Evolutionary conservation across 2,888 invertebrate genomes (phyloP).

Genomic region (Xestia sexstrigata): DNA sequence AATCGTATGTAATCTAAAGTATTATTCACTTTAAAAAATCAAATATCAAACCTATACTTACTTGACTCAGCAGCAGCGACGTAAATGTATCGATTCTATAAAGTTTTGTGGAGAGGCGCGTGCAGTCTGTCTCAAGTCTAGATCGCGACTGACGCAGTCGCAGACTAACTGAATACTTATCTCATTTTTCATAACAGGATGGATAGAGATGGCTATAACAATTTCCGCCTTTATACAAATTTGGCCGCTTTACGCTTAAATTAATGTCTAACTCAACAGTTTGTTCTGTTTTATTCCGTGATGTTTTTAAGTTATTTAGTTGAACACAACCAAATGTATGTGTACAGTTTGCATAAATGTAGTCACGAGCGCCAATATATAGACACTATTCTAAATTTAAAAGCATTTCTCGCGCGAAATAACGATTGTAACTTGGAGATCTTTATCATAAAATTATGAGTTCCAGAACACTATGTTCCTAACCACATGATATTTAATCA

Average conservation of each 20-base stretch:
- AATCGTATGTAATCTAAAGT: neutral
- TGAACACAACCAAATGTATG: neutral
- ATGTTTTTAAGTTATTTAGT: conserved; percentile 1
- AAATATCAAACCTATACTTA: neutral
- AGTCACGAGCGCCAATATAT: neutral
- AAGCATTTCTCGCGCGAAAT: neutral
- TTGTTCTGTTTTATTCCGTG: neutral
- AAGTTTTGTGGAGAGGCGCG: conserved; percentile 38
- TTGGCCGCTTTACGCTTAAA: neutral
- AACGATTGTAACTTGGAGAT: neutral
- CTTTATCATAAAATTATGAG: neutral
- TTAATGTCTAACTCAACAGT: neutral
- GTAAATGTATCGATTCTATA: conserved; percentile 7
- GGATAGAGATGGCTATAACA: conserved; percentile 43
- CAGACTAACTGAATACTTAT: conserved; percentile 10
- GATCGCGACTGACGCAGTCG: conserved; percentile 44
- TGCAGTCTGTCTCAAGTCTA: conserved; percentile 26
- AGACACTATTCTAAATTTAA: neutral
- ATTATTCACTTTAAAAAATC: neutral
- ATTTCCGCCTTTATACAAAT: conserved; percentile 28
- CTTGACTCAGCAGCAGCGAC: neutral
- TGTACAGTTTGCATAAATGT: neutral
- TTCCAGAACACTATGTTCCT: no score
- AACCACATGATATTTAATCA: no score
- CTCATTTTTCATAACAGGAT: conserved; percentile 23